Evolutionary conservation across 2,113 vertebrate genomes (phyloP).

Genomic region (Poeciliopsis occidentalis): DNA sequence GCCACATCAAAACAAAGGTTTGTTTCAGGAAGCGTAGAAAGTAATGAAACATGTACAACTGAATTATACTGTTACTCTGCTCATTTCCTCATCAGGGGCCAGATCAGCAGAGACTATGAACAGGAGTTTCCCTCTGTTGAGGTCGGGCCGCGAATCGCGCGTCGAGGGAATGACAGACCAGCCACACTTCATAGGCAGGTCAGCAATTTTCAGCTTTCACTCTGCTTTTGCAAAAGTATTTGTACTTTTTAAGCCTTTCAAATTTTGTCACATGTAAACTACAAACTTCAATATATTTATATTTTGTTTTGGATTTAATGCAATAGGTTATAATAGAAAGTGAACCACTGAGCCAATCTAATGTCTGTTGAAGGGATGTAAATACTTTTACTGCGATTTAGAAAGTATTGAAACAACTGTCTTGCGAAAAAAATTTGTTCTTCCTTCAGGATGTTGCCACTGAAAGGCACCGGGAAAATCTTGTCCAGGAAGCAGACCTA

Average conservation of each 20-base stretch:
- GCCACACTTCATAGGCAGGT: slow-evolving; percentile 14
- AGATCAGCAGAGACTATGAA: too few relatives aligned
- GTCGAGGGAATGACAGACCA: slow-evolving; percentile 22
- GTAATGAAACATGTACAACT: too few relatives aligned
- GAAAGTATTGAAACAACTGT: neutral
- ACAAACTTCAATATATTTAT: neutral
- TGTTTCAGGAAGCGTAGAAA: too few relatives aligned
- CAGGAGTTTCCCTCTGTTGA: slow-evolving; percentile 77
- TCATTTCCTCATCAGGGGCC: too few relatives aligned
- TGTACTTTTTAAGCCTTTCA: neutral
- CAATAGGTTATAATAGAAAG: neutral
- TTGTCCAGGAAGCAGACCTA: slow-evolving; percentile 76
- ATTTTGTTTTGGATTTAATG: neutral
- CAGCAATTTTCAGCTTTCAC: neutral
- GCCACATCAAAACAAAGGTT: too few relatives aligned
- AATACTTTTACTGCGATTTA: neutral
- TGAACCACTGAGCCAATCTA: too few relatives aligned
- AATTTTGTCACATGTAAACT: neutral
- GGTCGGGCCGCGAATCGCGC: slow-evolving; percentile 45
- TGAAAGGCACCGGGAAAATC: slow-evolving; percentile 81
- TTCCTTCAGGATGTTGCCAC: too few relatives aligned
- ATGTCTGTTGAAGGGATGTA: too few relatives aligned
- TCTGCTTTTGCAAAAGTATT: neutral
- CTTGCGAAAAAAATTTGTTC: neutral
- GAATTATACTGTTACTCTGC: too few relatives aligned